A percentile compares a stretch with the other conserved stretches of the same genome.
Conservation (phyloP, 2,888 invertebrate species). For the Gymnoscelis rufifasciata region DNA sequence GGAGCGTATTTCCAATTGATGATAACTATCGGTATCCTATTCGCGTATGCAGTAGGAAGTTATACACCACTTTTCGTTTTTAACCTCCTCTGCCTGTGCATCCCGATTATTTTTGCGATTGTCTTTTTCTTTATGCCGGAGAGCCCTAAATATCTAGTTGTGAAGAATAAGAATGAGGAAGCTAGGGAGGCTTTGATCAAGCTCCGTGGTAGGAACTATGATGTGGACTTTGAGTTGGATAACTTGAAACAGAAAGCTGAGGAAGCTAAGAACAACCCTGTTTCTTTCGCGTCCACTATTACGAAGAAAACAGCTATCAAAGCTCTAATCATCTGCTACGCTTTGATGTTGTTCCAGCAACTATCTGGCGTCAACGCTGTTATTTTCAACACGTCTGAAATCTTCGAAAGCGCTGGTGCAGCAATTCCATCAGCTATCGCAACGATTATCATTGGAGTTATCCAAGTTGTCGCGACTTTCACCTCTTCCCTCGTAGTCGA, state of each 20-base stretch:
- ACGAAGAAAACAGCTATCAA: slow-evolving; percentile 81
- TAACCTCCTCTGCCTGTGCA: slow-evolving; percentile 81
- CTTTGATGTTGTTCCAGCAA: slow-evolving; percentile 94
- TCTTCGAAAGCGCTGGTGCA: slow-evolving; percentile 84
- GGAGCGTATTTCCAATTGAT: slow-evolving; percentile 94
- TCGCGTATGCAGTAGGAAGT: slow-evolving; percentile 85
- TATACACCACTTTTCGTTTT: slow-evolving; percentile 77
- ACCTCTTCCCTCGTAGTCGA: slow-evolving; percentile 88
- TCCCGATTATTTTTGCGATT: slow-evolving; percentile 84
- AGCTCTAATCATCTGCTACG: slow-evolving; percentile 84
- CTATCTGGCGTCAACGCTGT: slow-evolving; percentile 90
- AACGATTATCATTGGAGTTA: slow-evolving; percentile 89
- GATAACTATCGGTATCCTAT: slow-evolving; percentile 89
- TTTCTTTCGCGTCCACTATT: slow-evolving; percentile 78
- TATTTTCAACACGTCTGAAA: slow-evolving; percentile 87
- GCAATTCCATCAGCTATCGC: slow-evolving; percentile 79
- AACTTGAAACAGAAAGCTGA: slow-evolving; percentile 79
- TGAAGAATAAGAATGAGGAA: slow-evolving; percentile 80
- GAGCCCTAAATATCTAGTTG: slow-evolving; percentile 86
- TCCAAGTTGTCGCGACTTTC: slow-evolving; percentile 88
- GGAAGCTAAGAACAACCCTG: slow-evolving; percentile 69
- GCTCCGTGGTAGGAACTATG: slow-evolving; percentile 86
- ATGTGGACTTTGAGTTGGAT: slow-evolving; percentile 82
- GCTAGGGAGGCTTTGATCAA: slow-evolving; percentile 84
- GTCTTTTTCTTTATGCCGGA: slow-evolving; percentile 93